A percentile compares a stretch with the other conserved stretches of the same genome.
Conservation (phyloP, 2,888 invertebrate genomes). For the Yponomeuta plumbellus region DNA sequence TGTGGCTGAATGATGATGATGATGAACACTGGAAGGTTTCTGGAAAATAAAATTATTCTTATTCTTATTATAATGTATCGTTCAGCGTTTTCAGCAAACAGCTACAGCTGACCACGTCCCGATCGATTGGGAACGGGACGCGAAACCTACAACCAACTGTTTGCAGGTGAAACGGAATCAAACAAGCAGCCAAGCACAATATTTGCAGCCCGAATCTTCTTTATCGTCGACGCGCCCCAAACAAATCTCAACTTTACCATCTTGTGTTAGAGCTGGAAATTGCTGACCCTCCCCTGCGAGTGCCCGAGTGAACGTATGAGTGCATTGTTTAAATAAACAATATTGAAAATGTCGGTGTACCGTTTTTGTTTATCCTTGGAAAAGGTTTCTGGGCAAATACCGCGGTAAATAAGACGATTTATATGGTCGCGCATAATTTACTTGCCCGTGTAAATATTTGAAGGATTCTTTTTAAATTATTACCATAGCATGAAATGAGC, state of each 20-base stretch:
- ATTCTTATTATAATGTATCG: not conserved
- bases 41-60: too few species aligned
- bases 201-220: not conserved
- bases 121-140: not conserved
- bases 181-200: not conserved
- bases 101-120: not conserved
- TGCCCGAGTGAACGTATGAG: not conserved
- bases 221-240: not conserved
- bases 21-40: too few species aligned
- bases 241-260: not conserved
- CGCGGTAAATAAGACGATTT: not conserved
- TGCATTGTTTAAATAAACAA: conserved; percentile 3
- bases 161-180: not conserved
- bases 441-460: not conserved
- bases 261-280: not conserved
- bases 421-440: conserved; percentile 1
- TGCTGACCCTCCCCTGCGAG: not conserved
- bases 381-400: not conserved
- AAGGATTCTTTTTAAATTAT: not conserved
- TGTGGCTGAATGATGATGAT: too few species aligned
- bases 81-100: not conserved
- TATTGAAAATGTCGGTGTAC: not conserved
- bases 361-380: not conserved
- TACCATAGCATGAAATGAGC: not conserved
- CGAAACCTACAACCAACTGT: not conserved